Evolutionary conservation across 2,113 vertebrate genomes (phyloP).

Genomic region (Pithys albifrons): DNA sequence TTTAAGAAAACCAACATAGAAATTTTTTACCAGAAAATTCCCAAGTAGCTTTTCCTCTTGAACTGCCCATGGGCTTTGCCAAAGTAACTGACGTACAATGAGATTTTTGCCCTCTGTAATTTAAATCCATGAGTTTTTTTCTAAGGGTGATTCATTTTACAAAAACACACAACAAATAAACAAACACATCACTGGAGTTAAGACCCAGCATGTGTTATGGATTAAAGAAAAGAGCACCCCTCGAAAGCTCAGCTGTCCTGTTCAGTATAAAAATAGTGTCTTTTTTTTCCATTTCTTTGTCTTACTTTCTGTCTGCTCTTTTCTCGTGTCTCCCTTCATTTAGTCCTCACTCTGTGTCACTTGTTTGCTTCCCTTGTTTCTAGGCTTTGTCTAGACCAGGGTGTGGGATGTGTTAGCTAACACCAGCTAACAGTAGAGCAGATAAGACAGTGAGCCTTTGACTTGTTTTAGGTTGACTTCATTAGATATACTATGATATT

Average conservation of each 20-base stretch:
- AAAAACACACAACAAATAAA: conserved; percentile 67
- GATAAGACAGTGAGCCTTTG: background rate
- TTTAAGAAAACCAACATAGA: background rate
- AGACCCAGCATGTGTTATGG: conserved; percentile 59
- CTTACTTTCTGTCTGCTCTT: background rate
- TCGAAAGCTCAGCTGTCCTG: conserved; percentile 56
- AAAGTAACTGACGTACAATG: conserved; percentile 34
- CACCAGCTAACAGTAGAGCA: background rate
- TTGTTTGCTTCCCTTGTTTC: background rate
- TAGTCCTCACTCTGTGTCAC: background rate
- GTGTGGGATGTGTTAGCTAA: background rate
- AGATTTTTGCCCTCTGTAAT: conserved; percentile 45
- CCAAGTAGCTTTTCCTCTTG: conserved; percentile 27
- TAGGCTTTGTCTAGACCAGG: conserved; percentile 20
- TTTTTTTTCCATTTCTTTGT: conserved; percentile 42
- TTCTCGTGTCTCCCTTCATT: background rate
- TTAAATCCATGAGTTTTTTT: conserved; percentile 38
- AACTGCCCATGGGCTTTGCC: conserved; percentile 30
- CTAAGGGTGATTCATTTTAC: conserved; percentile 62
- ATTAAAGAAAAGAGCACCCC: conserved; percentile 58
- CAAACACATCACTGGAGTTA: conserved; percentile 51
- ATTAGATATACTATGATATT: background rate
- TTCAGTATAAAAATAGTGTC: background rate
- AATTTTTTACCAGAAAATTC: conserved; percentile 5
- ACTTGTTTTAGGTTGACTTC: background rate